Base-by-base conservation (phyloP, 1,140 invertebrate genomes). In the Drosophila tristis region DNA sequence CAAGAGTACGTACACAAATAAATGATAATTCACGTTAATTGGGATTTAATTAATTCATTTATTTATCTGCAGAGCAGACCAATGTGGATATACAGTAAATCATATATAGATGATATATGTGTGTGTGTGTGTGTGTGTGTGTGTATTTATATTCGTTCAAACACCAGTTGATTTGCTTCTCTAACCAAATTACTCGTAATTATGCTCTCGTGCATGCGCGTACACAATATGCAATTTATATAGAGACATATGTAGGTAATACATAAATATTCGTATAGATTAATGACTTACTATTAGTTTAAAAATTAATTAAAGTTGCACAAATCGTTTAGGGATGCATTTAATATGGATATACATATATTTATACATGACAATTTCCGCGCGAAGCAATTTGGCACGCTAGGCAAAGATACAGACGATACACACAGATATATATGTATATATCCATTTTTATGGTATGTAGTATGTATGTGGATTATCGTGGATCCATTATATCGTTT, bases 371-470 rank as follows among this genome's bases (percentile, higher is more conserved):
- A 86, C 74, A 74, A 74, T 86, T 74, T 81, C 65, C 78, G 64
- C 50, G 78, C 82, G 51, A 70, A 81, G 45, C 73, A 76, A 70
- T 89, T 89, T 89, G 84, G 82, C 82, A 87, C 82, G 74, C 78
- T 73, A 49, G 62, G 82, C 75, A 82, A 70, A 79, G 62, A 68
- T 70, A 50, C 26, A 29, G 26, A 39, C 8, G 29, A 3, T 31
- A 8, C 61, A 54, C 62, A 67, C 29, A 75, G 51, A 45, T 62
- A 53, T 65, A 58, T 64, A 45, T 59, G 48, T 59, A 48, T 47
- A 20, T 53, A 43, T 4, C n/a, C n/a, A n/a, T n/a, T n/a, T n/a
- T n/a, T n/a, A n/a, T n/a, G n/a, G 23, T 20, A 25, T 25, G 23
- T 25, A 20, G 20, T 25, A 4, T 25, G 23, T 45, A 45, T 59